Base-by-base conservation (phyloP, 23 tunicate genomes). In the Ciona savignyi region DNA sequence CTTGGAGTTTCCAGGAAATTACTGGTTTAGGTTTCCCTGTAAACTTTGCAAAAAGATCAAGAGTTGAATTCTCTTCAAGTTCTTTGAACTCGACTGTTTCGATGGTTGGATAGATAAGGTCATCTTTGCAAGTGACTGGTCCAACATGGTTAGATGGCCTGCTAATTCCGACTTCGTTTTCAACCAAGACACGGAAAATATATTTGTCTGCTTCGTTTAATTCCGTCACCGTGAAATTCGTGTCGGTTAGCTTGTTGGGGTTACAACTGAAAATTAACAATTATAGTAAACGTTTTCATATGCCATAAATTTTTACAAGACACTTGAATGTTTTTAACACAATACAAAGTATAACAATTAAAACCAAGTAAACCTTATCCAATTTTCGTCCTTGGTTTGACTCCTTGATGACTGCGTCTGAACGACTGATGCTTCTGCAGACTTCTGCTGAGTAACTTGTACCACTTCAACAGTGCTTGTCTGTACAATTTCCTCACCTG, bases 11-110 rank as follows among this genome's bases (percentile, higher is more conserved):
- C 97, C 97, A 90, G 11, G 64, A 68, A 0, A 90, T 49, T 70
- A 74, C 82, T 15, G 97, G 97, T 25, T 67, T 33, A 19, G 97
- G 97, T 51, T 90, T 90, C 23, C 97, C 97, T 35, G 72, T 84
- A 80, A 78, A 75, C 33, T 84, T 90, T 1, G 89, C 89, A 65
- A 83, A 78, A 66, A 90, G 63, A 63, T 90, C 97, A 30, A 90
- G 60, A 3, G 64, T 70, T 2, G 85, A 68, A 0, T 85, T 85
- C 34, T 77, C 86, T 71, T 90, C 86, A 63, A 90, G 74, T 66
- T 90, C 97, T 63, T 84, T 90, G 51, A 90, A 90, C 34, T 84
- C 97, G 24, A 90, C 85, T 9, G 85, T 71, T 34, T 84, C 97
- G 51, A 90, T 79, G 2, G 89, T 74, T 20, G 97, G 97, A 61